Evolutionary conservation across 2,888 invertebrate genomes (phyloP).

Genomic region (Micropterix aruncella): DNA sequence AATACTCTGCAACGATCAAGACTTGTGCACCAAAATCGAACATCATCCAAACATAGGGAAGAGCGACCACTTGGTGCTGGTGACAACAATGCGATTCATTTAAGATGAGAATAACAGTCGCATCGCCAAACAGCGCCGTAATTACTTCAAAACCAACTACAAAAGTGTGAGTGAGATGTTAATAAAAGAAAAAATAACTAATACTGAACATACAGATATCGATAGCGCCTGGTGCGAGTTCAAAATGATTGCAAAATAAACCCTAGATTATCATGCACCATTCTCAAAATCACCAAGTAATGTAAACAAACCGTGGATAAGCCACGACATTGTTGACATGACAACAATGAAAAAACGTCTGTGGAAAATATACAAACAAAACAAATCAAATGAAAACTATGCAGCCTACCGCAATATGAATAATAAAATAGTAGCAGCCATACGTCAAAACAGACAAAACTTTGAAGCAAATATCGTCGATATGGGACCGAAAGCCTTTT

Average conservation of each 20-base stretch:
- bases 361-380: neutral
- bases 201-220: neutral
- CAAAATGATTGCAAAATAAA: neutral
- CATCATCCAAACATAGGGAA: too few relatives aligned
- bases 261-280: neutral
- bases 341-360: neutral
- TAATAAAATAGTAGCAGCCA: neutral
- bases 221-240: neutral
- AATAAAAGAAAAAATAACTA: conserved; percentile 1
- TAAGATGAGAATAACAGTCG: too few relatives aligned
- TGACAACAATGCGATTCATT: neutral
- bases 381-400: neutral
- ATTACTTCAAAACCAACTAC: too few relatives aligned
- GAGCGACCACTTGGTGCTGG: conserved; percentile 1
- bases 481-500: neutral
- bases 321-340: neutral
- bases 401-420: neutral
- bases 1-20: neutral
- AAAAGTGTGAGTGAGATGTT: too few relatives aligned
- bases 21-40: neutral
- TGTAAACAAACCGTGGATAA: neutral
- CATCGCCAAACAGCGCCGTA: too few relatives aligned
- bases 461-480: neutral
- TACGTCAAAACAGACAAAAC: neutral
- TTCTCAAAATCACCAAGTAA: neutral